Evolutionary conservation across 1,140 invertebrate species (phyloP).

Genomic region (Zelostemma sp.): DNA sequence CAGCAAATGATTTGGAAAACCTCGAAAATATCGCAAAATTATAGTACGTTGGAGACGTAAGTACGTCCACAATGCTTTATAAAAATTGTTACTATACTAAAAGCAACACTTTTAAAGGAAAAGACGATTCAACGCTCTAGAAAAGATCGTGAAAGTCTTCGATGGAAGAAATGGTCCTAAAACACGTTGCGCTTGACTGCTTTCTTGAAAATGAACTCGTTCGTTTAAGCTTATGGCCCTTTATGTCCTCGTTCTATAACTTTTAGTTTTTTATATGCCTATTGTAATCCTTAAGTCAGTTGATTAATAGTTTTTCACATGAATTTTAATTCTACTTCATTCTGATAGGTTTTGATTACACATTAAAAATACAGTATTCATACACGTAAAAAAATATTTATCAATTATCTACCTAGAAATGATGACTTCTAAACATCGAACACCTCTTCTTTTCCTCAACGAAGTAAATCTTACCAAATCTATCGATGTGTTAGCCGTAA

Average conservation of each 20-base stretch:
- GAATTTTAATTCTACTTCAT: no score
- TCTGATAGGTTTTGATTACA: no score
- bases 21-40: constrained; percentile 40
- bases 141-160: constrained; percentile 34
- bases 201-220: constrained; percentile 32
- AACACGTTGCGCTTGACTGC: constrained; percentile 26
- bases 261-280: constrained; percentile 11
- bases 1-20: constrained; percentile 43
- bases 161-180: constrained; percentile 38
- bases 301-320: no score
- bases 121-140: constrained; percentile 20
- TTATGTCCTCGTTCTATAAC: constrained; percentile 24
- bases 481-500: no score
- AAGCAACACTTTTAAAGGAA: constrained; percentile 29
- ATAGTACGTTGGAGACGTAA: constrained; percentile 4
- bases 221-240: constrained; percentile 21
- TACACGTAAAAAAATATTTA: no score
- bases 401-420: no score
- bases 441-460: no score
- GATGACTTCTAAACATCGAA: no score
- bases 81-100: constrained; percentile 37
- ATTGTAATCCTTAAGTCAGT: no score
- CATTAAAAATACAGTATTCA: no score
- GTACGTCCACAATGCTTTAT: constrained; percentile 21
- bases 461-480: no score